These are phyloP conservation scores for Apis dorsata DNA, from an alignment of 1,140 invertebrate genomes.

Conservation along the genomic window DNA sequence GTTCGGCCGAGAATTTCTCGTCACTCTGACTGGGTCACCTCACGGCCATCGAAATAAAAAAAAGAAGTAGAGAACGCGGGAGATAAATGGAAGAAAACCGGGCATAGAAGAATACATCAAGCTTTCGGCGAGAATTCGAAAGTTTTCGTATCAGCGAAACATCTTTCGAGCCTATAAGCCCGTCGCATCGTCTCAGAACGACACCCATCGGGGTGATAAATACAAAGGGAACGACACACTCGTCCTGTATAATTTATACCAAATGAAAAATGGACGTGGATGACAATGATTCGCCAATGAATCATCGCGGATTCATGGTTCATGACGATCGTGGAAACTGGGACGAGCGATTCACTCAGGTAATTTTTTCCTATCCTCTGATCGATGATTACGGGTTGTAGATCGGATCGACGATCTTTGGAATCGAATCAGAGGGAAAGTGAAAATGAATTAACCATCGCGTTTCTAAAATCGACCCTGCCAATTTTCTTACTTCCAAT, in stretches of 20 bases:
- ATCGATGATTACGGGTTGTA: neutral
- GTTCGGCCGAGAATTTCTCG: neutral
- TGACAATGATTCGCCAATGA: conserved; percentile 22
- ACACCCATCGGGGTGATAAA: conserved; percentile 7
- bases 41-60: neutral
- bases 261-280: conserved; percentile 55
- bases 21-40: neutral
- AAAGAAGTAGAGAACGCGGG: too few species aligned
- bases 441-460: too few species aligned
- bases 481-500: too few species aligned
- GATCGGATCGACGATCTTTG: too few species aligned
- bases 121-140: neutral
- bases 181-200: conserved; percentile 4
- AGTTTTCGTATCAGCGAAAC: conserved; percentile 2
- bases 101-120: neutral
- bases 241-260: conserved; percentile 24
- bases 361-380: neutral
- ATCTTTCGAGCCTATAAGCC: neutral
- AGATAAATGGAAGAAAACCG: neutral
- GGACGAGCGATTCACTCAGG: neutral
- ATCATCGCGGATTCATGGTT: neutral
- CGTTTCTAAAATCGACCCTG: too few species aligned
- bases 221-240: neutral
- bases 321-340: conserved; percentile 22
- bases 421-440: too few species aligned